A percentile compares a stretch with the other conserved stretches of the same genome.
These are phyloP conservation scores for Drosophila nigrodunni DNA, from an alignment of 1,140 invertebrate genomes.

Conservation along the genomic window DNA sequence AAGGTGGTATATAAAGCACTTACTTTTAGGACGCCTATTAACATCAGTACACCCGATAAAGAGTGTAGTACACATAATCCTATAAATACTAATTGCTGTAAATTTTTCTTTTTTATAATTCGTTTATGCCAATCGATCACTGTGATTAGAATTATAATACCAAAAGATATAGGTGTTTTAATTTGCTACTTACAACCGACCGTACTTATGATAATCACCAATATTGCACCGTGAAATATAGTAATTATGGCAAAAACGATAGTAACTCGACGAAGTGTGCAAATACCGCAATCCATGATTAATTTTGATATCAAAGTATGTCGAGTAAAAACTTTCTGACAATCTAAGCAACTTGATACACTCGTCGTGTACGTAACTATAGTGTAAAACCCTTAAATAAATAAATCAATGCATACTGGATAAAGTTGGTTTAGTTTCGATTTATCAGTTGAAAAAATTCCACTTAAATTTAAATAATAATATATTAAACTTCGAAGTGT, in stretches of 20 bases:
- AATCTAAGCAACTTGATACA: not conserved
- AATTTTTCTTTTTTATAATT: not conserved
- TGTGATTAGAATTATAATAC: not conserved
- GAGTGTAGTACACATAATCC: not conserved
- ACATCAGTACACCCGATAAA: slow-evolving; percentile 4
- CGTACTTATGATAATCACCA: not conserved
- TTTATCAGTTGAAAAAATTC: not conserved
- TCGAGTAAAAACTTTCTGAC: not conserved
- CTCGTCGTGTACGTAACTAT: not conserved
- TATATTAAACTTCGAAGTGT: not conserved
- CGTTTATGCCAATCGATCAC: not conserved
- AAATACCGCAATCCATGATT: not conserved
- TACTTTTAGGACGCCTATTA: slow-evolving; percentile 16
- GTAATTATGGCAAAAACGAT: not conserved
- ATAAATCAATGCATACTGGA: not conserved
- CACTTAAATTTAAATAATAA: not conserved
- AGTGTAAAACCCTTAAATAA: not conserved
- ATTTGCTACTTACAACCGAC: not conserved
- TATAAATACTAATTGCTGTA: not conserved
- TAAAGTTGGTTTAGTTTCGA: not conserved
- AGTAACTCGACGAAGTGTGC: not conserved
- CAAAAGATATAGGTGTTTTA: no score
- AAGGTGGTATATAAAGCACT: not conserved
- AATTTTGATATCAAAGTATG: slow-evolving; percentile 7
- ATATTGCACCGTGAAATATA: not conserved